phyloP scores from a whole-genome alignment of 2,888 invertebrate genomes.

The Merodon equestris region DNA sequence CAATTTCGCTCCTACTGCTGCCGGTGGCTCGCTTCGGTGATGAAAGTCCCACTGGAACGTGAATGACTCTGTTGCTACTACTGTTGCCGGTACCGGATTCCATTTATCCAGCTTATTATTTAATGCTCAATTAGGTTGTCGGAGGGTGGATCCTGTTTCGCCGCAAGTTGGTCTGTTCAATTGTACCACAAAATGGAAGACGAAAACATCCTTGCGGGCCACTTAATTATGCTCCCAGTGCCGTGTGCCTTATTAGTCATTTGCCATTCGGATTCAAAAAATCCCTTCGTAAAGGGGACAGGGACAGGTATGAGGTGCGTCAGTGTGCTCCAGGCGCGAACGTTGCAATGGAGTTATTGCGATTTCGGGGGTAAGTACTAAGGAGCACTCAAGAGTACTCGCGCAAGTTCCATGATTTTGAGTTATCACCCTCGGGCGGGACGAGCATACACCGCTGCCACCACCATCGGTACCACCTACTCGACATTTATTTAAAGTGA shows the following conservation, averaged over 20 bases:
- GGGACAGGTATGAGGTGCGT: conserved; percentile 9
- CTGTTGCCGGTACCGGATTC: conserved; percentile 53
- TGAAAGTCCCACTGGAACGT: conserved; percentile 26
- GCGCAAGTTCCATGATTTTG: conserved; percentile 42
- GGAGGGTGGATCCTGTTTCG: conserved; percentile 40
- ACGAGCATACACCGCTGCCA: conserved; percentile 1
- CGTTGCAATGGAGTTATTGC: conserved; percentile 37
- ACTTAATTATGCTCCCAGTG: conserved; percentile 66
- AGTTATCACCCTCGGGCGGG: conserved; percentile 38
- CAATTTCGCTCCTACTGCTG: conserved; percentile 14
- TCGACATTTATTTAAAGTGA: conserved; percentile 70
- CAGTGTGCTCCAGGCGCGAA: not conserved
- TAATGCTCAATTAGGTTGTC: conserved; percentile 67
- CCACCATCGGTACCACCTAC: conserved; percentile 38
- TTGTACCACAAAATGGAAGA: conserved; percentile 50
- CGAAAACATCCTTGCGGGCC: conserved; percentile 68
- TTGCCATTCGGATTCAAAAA: conserved; percentile 62
- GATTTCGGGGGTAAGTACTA: conserved; percentile 46
- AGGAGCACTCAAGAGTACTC: conserved; percentile 12
- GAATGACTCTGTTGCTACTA: conserved; percentile 33
- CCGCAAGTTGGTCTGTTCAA: conserved; percentile 39
- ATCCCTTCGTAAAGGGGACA: conserved; percentile 62
- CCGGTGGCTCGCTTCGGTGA: conserved; percentile 41
- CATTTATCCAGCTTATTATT: conserved; percentile 68
- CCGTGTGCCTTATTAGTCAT: conserved; percentile 67